phyloP scores from a whole-genome alignment of 2,113 vertebrate genomes.

The Cyphomyrus discorhynchus region DNA sequence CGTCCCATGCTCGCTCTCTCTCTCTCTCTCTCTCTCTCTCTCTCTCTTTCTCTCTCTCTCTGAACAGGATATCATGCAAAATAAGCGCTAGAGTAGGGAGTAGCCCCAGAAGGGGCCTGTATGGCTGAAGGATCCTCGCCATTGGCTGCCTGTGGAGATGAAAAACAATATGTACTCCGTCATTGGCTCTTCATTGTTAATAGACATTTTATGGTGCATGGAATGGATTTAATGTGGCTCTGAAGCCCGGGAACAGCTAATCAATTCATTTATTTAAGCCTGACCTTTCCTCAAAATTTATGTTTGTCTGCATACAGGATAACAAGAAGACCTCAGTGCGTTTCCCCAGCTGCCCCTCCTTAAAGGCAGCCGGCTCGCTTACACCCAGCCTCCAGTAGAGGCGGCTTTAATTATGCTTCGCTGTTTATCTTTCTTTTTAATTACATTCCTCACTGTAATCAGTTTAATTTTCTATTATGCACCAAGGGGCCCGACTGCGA shows the following conservation, averaged over 20 bases:
- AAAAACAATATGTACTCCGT: slow-evolving; percentile 70
- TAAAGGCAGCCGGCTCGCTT: slow-evolving; percentile 7
- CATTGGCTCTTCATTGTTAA: slow-evolving; percentile 68
- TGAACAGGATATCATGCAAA: slow-evolving; percentile 57
- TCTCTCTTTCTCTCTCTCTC: background rate
- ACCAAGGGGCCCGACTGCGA: slow-evolving; percentile 19
- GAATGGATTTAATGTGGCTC: slow-evolving; percentile 47
- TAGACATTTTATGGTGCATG: slow-evolving; percentile 46
- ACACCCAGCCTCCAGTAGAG: slow-evolving; percentile 9
- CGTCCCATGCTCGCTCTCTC: slow-evolving; percentile 43
- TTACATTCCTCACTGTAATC: slow-evolving; percentile 23
- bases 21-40: too few species aligned
- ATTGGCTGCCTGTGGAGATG: slow-evolving; percentile 69
- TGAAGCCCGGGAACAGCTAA: slow-evolving; percentile 51
- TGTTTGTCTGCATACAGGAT: background rate
- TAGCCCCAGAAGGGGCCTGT: slow-evolving; percentile 51
- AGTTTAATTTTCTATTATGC: slow-evolving; percentile 26
- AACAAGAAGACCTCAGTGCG: background rate
- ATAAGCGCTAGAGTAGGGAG: slow-evolving; percentile 49
- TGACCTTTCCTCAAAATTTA: background rate
- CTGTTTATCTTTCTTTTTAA: slow-evolving; percentile 30
- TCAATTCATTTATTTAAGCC: slow-evolving; percentile 51
- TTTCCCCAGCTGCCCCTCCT: background rate
- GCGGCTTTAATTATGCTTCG: slow-evolving; percentile 22
- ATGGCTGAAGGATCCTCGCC: slow-evolving; percentile 54